These are phyloP conservation scores for Lumbricus terrestris DNA, from an alignment of 2,888 invertebrate genomes.

Conservation along the genomic window DNA sequence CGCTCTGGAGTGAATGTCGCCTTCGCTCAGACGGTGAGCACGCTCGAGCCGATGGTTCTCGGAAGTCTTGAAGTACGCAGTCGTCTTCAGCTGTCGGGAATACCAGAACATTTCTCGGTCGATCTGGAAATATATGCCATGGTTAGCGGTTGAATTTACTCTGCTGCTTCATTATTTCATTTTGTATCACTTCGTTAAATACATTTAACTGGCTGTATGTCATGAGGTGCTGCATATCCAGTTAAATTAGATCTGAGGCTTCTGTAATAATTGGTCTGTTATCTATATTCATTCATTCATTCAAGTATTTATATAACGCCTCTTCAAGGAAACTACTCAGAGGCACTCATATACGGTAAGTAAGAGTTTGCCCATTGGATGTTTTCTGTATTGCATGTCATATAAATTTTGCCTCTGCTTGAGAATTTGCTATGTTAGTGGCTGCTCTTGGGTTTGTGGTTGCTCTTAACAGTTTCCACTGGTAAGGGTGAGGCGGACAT, in stretches of 20 bases:
- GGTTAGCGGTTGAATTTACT: slow-evolving; percentile 44
- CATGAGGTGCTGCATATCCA: neutral
- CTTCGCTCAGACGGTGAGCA: slow-evolving; percentile 64
- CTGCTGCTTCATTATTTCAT: neutral
- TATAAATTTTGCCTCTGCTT: neutral
- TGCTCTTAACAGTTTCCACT: neutral
- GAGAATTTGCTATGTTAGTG: neutral
- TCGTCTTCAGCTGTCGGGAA: slow-evolving; percentile 68
- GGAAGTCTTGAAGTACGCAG: slow-evolving; percentile 62
- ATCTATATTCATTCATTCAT: too few relatives aligned
- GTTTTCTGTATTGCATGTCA: neutral
- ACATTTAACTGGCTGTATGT: neutral
- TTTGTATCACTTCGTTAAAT: too few relatives aligned
- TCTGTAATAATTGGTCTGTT: neutral
- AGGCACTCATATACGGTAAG: too few relatives aligned
- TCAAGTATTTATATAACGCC: too few relatives aligned
- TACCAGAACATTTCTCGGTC: slow-evolving; percentile 84
- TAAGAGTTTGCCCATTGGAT: neutral
- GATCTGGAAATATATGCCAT: slow-evolving; percentile 70
- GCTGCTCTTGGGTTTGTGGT: neutral
- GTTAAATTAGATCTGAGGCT: neutral
- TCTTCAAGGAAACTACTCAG: too few relatives aligned
- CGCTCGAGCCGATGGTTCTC: slow-evolving; percentile 60
- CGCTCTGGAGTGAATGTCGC: slow-evolving; percentile 62
- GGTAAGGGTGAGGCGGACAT: neutral